Evolutionary conservation across 2,797 vertebrate species (phyloP), one percentile per base, ranked within the genome.

Genomic region (Sarcoramphus papa): DNA sequence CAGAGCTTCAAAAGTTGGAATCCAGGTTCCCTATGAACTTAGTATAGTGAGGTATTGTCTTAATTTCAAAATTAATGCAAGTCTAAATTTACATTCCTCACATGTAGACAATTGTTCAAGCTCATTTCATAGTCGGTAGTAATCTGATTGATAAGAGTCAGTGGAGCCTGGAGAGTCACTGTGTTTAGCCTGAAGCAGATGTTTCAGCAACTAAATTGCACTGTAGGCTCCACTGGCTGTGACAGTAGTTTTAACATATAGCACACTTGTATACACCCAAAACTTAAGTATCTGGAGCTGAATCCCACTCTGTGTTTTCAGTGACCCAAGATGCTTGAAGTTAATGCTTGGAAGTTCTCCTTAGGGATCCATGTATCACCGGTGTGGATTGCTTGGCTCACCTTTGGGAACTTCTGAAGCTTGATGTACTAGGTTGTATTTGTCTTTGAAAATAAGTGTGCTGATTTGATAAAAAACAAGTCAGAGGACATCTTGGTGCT

Each of bases 341-440:
- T 27, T 65, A 73, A 10, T 47, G 28, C 7, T 7, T 3, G 14
- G 31, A 68, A 40, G 30, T 43, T 75, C 50, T 80, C 20, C 13
- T 40, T 9, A 8, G 24, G n/a, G 18, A 75, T 68, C 12, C 18
- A 10, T 2, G 0, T 18, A 20, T 12, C 0, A 0, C 14, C 7
- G 3, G 18, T 15, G 35, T n/a, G 64, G 51, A 9, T 37, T 57
- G 64, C 59, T 14, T 65, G 33, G 48, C 40, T 87, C 35, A 18
- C 31, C 45, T 7, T 0, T 43, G 65, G 45, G 25, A 74, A 37
- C 22, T 93, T 72, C 17, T 23, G 37, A 78, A 53, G 31, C 28
- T 10, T 70, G 21, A 45, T 64, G 14, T 43, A 15, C 17, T 35
- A 28, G 40, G 9, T 72, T 65, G 19, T 28, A 20, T 59, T 82